These are phyloP conservation scores for Leptarthrus brevirostris DNA, from an alignment of 2,888 invertebrate genomes.

Conservation along the genomic window DNA sequence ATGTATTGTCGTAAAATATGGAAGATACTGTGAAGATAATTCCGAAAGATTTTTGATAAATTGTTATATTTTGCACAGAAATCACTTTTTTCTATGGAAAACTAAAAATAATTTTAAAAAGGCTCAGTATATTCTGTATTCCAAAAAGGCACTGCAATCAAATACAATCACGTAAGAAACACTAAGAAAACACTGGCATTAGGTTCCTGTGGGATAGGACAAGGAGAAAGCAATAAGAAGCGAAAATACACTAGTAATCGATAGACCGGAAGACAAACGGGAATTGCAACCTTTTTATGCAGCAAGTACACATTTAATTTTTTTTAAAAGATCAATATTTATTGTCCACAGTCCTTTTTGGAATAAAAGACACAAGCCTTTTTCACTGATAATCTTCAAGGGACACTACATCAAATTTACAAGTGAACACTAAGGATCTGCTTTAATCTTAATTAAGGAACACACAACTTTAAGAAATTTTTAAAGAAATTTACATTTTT, in stretches of 20 bases:
- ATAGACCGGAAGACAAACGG: constrained; percentile 42
- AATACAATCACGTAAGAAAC: neutral
- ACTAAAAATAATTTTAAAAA: constrained; percentile 15
- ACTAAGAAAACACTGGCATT: constrained; percentile 11
- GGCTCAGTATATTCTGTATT: constrained; percentile 8
- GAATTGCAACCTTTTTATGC: constrained; percentile 32
- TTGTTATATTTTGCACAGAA: constrained; percentile 16
- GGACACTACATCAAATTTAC: neutral
- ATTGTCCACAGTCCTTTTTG: constrained; percentile 32
- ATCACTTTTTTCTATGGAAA: constrained; percentile 3
- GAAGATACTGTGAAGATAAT: constrained; percentile 30
- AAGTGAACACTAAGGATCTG: neutral
- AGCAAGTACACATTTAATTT: constrained; percentile 5
- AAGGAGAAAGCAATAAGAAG: constrained; percentile 21
- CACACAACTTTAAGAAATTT: constrained; percentile 28
- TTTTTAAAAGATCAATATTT: constrained; percentile 32
- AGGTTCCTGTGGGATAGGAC: constrained; percentile 13
- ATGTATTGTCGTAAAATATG: neutral
- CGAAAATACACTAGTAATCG: constrained; percentile 28
- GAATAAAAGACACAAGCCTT: constrained; percentile 11
- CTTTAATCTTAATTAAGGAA: neutral
- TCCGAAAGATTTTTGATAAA: constrained; percentile 19
- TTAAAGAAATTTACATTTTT: constrained; percentile 17
- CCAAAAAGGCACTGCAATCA: constrained; percentile 25
- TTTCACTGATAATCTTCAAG: neutral